Conservation (phyloP, 2,113 vertebrate species). For the Strigops habroptila region DNA sequence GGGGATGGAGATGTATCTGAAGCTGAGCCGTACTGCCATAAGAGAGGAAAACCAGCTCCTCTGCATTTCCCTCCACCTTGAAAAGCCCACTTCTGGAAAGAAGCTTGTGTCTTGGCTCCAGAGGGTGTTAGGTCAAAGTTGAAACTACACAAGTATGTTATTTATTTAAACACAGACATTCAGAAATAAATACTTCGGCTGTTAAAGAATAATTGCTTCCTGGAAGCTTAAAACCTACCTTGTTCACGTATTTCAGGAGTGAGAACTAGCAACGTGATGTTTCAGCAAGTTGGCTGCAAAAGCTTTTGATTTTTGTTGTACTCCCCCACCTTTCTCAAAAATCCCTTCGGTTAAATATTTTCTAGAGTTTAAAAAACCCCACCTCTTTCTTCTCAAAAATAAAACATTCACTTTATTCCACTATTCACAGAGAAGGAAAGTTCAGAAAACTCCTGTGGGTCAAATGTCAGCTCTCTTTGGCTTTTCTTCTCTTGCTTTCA, state of each 20-base stretch:
- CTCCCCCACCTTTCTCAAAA: accelerated
- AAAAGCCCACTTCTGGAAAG: neutral
- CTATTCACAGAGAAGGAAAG: neutral
- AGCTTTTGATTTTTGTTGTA: neutral
- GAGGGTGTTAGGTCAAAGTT: neutral
- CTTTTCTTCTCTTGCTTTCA: neutral
- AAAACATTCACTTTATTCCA: neutral
- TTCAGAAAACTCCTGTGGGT: neutral
- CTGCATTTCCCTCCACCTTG: neutral
- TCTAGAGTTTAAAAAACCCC: neutral
- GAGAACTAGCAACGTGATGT: neutral
- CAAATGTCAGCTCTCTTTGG: neutral
- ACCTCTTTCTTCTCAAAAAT: neutral
- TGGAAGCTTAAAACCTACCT: neutral
- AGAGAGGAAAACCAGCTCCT: neutral
- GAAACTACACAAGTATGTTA: neutral
- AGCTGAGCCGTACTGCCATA: neutral
- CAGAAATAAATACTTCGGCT: neutral
- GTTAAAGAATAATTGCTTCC: neutral
- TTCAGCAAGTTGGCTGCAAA: neutral
- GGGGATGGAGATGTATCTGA: neutral
- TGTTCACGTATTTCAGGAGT: neutral
- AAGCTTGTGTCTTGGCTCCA: neutral
- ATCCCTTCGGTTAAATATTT: neutral
- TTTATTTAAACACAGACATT: neutral